Evolutionary conservation across 2,888 invertebrate genomes (phyloP).

Genomic region (Chrysina gloriosa): DNA sequence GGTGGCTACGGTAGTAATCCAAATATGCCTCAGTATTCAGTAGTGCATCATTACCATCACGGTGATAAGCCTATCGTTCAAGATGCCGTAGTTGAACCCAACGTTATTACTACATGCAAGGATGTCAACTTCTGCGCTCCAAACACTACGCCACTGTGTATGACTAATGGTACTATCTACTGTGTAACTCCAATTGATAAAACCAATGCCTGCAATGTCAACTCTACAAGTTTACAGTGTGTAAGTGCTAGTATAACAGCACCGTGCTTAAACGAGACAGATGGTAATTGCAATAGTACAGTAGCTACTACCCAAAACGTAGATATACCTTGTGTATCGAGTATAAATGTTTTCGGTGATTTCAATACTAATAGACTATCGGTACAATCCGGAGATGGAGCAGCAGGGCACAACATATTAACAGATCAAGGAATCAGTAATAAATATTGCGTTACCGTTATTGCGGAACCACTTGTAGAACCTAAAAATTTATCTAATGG

Average conservation of each 20-base stretch:
- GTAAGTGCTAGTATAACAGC: conserved; percentile 54
- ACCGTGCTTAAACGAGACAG: conserved; percentile 58
- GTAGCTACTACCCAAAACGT: conserved; percentile 51
- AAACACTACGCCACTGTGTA: conserved; percentile 60
- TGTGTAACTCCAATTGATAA: conserved; percentile 59
- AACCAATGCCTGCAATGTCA: conserved; percentile 58
- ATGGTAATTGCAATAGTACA: conserved; percentile 54
- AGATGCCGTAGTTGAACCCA: conserved; percentile 57
- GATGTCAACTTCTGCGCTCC: conserved; percentile 60
- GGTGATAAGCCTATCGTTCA: conserved; percentile 55
- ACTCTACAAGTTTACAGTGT: conserved; percentile 52
- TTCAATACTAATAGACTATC: conserved; percentile 30
- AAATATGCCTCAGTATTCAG: conserved; percentile 54
- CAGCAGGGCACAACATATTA: conserved; percentile 1
- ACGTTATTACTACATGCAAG: conserved; percentile 59
- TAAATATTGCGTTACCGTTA: conserved; percentile 50
- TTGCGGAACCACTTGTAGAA: conserved; percentile 47
- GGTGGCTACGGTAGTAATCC: conserved; percentile 24
- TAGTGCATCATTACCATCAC: conserved; percentile 62
- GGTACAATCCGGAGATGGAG: conserved; percentile 11
- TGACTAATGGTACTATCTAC: conserved; percentile 61
- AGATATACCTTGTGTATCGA: conserved; percentile 49
- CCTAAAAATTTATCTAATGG: conserved; percentile 34
- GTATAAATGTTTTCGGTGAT: conserved; percentile 48
- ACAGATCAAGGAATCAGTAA: conserved; percentile 34